These are phyloP conservation scores for Dexiosoma caninum DNA, from an alignment of 2,888 invertebrate species.

Conservation along the genomic window DNA sequence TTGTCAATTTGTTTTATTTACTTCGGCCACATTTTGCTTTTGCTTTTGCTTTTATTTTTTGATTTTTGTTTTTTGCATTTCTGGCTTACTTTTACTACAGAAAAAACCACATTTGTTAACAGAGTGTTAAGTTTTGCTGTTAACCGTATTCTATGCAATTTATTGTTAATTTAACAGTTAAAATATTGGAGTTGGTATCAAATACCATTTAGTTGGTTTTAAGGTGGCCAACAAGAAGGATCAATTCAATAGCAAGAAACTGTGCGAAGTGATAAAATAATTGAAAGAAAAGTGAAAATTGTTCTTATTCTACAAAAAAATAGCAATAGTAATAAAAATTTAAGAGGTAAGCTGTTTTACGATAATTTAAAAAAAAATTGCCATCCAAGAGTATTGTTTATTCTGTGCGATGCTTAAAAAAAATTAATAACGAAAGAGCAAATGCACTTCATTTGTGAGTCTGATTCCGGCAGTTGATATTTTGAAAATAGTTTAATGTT, in stretches of 20 bases:
- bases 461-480: too few relatives aligned
- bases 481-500: too few relatives aligned
- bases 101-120: not conserved
- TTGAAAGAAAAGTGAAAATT: not conserved
- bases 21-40: not conserved
- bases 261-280: not conserved
- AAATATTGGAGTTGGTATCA: conserved; percentile 43
- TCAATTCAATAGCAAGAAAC: conserved; percentile 38
- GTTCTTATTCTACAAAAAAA: not conserved
- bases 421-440: too few relatives aligned
- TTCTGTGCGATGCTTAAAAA: too few relatives aligned
- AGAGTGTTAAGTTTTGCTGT: not conserved
- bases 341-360: not conserved
- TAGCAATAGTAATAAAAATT: not conserved
- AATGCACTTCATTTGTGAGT: too few relatives aligned
- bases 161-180: conserved; percentile 29
- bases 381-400: too few relatives aligned
- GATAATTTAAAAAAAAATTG: too few relatives aligned
- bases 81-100: not conserved
- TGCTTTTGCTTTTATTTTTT: too few relatives aligned
- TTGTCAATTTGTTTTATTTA: not conserved
- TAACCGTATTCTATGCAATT: not conserved
- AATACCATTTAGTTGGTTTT: conserved; percentile 64
- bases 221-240: conserved; percentile 67
- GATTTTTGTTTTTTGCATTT: too few relatives aligned